Base-by-base conservation (phyloP, 2,113 vertebrate genomes). In the Otolemur garnettii region DNA sequence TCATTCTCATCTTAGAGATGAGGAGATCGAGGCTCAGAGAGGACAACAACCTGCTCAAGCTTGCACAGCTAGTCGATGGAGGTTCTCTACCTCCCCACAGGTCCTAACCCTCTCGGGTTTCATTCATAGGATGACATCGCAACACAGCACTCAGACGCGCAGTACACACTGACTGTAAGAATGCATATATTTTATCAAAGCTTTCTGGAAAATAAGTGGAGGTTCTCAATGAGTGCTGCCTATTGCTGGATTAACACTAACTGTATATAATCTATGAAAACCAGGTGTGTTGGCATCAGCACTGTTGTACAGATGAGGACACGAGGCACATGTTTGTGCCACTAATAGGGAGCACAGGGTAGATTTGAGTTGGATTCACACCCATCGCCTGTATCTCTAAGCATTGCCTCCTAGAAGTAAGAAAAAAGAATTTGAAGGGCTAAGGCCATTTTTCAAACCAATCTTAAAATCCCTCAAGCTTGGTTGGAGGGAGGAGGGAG, bases 391-490 rank as follows among this genome's bases (percentile, higher is more conserved):
- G 15, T 7, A 38, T 30, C 60, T 62, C 81, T 77, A 5, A 71
- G 35, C 50, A 15, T 33, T 60, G 90, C 55, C 26, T 90, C 55
- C 78, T 55, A 45, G 72, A 96, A 96, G 42, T 60, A 79, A 93
- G 50, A n/a, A 64, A 92, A 55, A 55, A 22, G 74, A 57, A 77
- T 53, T 82, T 71, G 30, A 66, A 86, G 91, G 33, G 57, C 85
- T 89, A 78, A 87, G 64, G 35, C 22, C 15, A 28, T n/a, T 95
- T 90, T 95, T 35, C 60, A 81, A 66, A 53, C 69, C 45, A 59
- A 4, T 87, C 21, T 90, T 77, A 89, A 87, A 94, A 80, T 79
- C 57, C 17, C 12, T 53, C 64, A 30, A 18, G 89, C 55, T 89
- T 64, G 21, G 8, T 35, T 2, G 11, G 57, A 4, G 26, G 55